Base-by-base conservation (phyloP, 2,797 vertebrate species). In the Rhynchonycteris naso region DNA sequence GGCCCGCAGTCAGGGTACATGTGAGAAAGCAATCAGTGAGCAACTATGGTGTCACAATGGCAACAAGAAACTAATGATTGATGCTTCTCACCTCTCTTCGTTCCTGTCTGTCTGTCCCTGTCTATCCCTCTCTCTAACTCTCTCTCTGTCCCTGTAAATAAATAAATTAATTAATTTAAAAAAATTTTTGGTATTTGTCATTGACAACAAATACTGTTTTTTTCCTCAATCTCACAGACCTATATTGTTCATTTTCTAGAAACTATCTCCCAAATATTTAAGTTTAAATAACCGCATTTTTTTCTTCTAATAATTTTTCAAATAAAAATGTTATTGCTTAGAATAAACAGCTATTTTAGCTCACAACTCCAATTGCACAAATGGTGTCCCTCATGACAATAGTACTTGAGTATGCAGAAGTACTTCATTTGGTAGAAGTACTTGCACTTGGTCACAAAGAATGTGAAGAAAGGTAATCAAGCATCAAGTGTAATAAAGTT, bases 181-280 rank as follows among this genome's bases (percentile, higher is more conserved):
- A n/a, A n/a, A n/a, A n/a, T n/a, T n/a, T n/a, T n/a, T 72, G 43
- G 58, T 78, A 65, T 58, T 79, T 86, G 35, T 88, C 18, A 66
- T 43, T 85, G 21, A 21, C 79, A 81, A 59, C 10, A 76, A 61
- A 71, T 69, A 52, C 4, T 13, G 72, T 75, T 30, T 68, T 91
- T 96, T 78, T 86, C 13, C 24, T 94, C 54, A 15, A 96, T 78
- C 82, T 58, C 47, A 91, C 16, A 87, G 63, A 12, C 19, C 24
- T 2, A 18, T 7, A 16, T 59, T 87, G n/a, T 86, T 93, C 24
- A 66, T 93, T 92, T 80, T 22, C 21, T 68, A 83, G 47, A 87
- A 82, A 79, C 71, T 88, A 54, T 56, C 21, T 89, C 35, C n/a
- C 30, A 91, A 82, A 86, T 59, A 54, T 13, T 38, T 43, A 85